These are phyloP conservation scores for Coenobita brevimanus DNA, from an alignment of 1,140 invertebrate species.

Conservation along the genomic window DNA sequence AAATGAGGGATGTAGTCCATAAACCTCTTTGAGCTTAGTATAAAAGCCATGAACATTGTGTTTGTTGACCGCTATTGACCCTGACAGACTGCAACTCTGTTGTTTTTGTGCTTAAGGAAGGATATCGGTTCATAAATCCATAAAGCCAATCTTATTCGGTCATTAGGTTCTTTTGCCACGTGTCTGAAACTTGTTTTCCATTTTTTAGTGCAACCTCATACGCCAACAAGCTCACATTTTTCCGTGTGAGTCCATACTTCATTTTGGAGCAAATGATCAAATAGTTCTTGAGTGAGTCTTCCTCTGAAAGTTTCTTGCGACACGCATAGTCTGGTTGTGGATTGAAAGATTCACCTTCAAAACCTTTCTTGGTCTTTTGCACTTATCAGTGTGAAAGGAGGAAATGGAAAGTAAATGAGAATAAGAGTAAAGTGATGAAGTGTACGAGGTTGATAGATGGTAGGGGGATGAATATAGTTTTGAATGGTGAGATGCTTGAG, in stretches of 20 bases:
- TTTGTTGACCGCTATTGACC: constrained; percentile 26
- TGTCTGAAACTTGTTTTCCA: too few species aligned
- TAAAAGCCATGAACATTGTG: constrained; percentile 12
- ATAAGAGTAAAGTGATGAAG: too few species aligned
- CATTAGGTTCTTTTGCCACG: too few species aligned
- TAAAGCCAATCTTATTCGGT: too few species aligned
- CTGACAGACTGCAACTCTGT: constrained; percentile 28
- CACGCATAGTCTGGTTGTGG: constrained; percentile 29
- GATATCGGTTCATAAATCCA: too few species aligned
- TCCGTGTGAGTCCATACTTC: background rate
- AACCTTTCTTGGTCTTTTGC: background rate
- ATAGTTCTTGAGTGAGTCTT: background rate
- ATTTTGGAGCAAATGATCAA: too few species aligned
- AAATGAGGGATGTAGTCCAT: background rate
- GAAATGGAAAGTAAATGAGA: too few species aligned
- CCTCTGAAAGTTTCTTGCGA: constrained; percentile 21
- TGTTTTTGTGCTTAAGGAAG: constrained; percentile 18
- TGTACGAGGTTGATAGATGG: too few species aligned
- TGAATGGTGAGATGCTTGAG: too few species aligned
- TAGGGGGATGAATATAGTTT: too few species aligned
- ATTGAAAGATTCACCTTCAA: background rate
- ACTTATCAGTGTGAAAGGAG: background rate
- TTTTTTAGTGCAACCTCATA: too few species aligned
- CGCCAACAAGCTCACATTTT: background rate
- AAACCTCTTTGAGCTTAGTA: constrained; percentile 16